Percentiles rank a stretch among this genome's conserved stretches.
Conservation (phyloP, 2,113 vertebrate genomes). For the Toxotes chatareus region DNA sequence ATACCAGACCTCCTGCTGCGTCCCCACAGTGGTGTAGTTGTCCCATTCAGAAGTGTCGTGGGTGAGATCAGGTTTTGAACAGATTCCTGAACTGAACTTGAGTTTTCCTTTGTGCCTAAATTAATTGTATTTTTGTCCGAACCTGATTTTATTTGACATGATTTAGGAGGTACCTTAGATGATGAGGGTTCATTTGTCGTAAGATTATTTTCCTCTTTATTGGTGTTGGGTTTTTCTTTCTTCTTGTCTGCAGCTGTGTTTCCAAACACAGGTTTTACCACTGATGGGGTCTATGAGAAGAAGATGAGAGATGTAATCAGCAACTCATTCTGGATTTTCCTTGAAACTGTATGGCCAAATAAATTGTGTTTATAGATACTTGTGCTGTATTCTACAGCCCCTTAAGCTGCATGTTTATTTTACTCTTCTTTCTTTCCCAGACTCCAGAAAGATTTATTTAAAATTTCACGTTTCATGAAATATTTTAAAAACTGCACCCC, state of each 20-base stretch:
- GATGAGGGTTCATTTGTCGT: not conserved
- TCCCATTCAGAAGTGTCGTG: slow-evolving; percentile 68
- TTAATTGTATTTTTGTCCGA: not conserved
- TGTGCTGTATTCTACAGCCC: not conserved
- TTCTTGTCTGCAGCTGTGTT: slow-evolving; percentile 27
- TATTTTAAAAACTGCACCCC: not conserved
- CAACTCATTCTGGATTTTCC: not conserved
- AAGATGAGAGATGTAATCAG: slow-evolving; percentile 24
- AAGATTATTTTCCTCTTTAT: slow-evolving; percentile 1
- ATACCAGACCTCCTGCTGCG: not conserved
- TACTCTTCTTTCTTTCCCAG: not conserved
- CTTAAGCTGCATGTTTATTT: not conserved
- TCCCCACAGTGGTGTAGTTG: slow-evolving; percentile 19
- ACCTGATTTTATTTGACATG: slow-evolving; percentile 17
- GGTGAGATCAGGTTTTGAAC: slow-evolving; percentile 63
- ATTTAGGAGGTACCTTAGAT: slow-evolving; percentile 8
- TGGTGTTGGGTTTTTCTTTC: slow-evolving; percentile 11
- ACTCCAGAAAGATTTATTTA: not conserved
- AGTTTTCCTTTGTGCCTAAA: not conserved
- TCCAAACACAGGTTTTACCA: slow-evolving; percentile 51
- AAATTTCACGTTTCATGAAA: not conserved
- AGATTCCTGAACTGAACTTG: not conserved
- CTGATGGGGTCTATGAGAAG: slow-evolving; percentile 57
- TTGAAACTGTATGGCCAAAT: not conserved
- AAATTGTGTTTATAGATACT: not conserved